Evolutionary conservation across 35 echinoderm and acorn worm genomes (phyloP), one percentile per base, ranked within the genome.

Genomic region (Eucidaris tribuloides): DNA sequence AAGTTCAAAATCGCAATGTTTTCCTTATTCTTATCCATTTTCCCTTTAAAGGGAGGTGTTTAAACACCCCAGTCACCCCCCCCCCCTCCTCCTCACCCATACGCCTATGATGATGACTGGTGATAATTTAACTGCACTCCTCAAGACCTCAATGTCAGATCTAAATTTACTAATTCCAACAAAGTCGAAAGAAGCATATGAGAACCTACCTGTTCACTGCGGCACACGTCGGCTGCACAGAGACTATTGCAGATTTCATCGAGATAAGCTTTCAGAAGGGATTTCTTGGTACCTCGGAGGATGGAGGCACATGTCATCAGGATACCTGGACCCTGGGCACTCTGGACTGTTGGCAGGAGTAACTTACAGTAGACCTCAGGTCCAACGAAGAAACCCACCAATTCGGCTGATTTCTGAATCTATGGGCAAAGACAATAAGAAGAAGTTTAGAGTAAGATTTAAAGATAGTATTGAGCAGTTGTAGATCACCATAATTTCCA

Each of bases 311-410:
- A 87, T 7, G 90, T 93, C 87, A 87, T 93, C 30, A 99, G 83
- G 23, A 90, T 76, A 1, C 70, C 78, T 2, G 90, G 70, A 36
- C 79, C 85, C 68, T 85, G 91, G 54, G 77, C 61, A 40, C 65
- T 82, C 42, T 83, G 74, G 2, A 99, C 41, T 14, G 83, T 83
- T 9, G 96, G 86, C 22, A 90, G 38, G 45, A 93, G 39, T 28
- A 99, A 54, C 84, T 81, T 99, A 49, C 96, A 99, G 78, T 99
- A 99, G 46, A 99, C 84, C 45, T 89, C 90, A 40, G 96, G 96
- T 39, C 83, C 68, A 14, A 99, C 91, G 35, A 79, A 99, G 58
- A 89, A 99, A 33, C 96, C 90, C 24, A 84, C 65, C 42, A 99
- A 37, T 71, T 99, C 91, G 29, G 91, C 86, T 31, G 96, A 80